Evolutionary conservation across 1,140 invertebrate genomes (phyloP).

Genomic region (Hylaeus anthracinus): DNA sequence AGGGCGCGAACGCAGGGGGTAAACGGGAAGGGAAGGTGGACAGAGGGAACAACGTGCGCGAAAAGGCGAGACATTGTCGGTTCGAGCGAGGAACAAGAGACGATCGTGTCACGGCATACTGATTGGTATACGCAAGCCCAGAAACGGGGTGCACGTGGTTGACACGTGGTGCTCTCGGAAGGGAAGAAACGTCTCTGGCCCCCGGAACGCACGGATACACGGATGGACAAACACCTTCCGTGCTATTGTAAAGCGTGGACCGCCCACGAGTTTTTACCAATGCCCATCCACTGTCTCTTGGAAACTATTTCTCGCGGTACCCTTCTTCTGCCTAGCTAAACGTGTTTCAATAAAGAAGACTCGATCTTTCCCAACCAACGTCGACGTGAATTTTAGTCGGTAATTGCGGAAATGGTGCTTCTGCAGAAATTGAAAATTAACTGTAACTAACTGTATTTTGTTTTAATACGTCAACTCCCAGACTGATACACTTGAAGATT

Average conservation of each 20-base stretch:
- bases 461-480: too few species aligned
- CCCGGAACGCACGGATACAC: slow-evolving; percentile 47
- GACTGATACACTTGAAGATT: too few species aligned
- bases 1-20: background rate
- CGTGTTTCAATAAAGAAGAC: too few species aligned
- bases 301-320: background rate
- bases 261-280: slow-evolving; percentile 29
- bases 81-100: slow-evolving; percentile 18
- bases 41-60: background rate
- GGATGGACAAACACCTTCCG: slow-evolving; percentile 39
- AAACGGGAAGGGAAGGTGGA: background rate
- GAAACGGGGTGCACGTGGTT: slow-evolving; percentile 57
- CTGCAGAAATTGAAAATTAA: too few species aligned
- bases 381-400: too few species aligned
- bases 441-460: too few species aligned
- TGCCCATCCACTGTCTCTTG: background rate
- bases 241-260: slow-evolving; percentile 40
- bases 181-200: background rate
- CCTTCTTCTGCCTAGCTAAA: background rate
- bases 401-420: too few species aligned
- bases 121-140: slow-evolving; percentile 28
- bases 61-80: background rate
- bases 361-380: too few species aligned
- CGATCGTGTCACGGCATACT: slow-evolving; percentile 60
- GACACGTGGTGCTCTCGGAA: slow-evolving; percentile 54